A percentile compares a stretch with the other conserved stretches of the same genome.
phyloP scores from a whole-genome alignment of 2,113 vertebrate species.

The Labeo rohita region DNA sequence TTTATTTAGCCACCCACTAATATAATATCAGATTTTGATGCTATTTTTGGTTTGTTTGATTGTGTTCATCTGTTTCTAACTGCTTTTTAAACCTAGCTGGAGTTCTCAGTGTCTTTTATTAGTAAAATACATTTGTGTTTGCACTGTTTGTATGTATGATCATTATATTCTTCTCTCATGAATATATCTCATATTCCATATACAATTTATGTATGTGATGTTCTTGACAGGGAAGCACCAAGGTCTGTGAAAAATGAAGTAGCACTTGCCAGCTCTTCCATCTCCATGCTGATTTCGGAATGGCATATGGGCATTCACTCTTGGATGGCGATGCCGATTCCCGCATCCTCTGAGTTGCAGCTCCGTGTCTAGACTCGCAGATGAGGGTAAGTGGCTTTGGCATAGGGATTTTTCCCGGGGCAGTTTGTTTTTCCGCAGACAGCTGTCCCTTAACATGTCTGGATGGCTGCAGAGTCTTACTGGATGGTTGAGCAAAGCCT shows the following conservation, averaged over 20 bases:
- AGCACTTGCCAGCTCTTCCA: neutral
- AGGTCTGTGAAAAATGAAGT: neutral
- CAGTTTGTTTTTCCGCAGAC: slow-evolving; percentile 34
- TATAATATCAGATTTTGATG: neutral
- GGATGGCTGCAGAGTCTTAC: slow-evolving; percentile 31
- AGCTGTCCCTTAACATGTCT: slow-evolving; percentile 30
- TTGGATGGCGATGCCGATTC: slow-evolving; percentile 12
- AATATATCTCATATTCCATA: neutral
- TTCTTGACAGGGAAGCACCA: neutral
- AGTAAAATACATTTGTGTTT: neutral
- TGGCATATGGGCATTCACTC: slow-evolving; percentile 4
- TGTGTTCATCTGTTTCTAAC: neutral
- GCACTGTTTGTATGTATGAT: neutral
- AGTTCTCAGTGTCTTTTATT: neutral
- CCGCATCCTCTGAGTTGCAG: neutral
- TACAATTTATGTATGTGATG: neutral
- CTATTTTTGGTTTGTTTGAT: neutral
- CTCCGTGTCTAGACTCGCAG: slow-evolving; percentile 29
- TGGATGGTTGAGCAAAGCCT: slow-evolving; percentile 26
- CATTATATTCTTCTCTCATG: neutral
- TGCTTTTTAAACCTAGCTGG: neutral
- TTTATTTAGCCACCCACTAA: neutral
- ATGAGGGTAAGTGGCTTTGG: slow-evolving; percentile 40
- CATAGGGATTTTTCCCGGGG: slow-evolving; percentile 29
- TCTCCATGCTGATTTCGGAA: neutral